Conservation (phyloP, 2,888 invertebrate genomes). For the Mamestra brassicae region DNA sequence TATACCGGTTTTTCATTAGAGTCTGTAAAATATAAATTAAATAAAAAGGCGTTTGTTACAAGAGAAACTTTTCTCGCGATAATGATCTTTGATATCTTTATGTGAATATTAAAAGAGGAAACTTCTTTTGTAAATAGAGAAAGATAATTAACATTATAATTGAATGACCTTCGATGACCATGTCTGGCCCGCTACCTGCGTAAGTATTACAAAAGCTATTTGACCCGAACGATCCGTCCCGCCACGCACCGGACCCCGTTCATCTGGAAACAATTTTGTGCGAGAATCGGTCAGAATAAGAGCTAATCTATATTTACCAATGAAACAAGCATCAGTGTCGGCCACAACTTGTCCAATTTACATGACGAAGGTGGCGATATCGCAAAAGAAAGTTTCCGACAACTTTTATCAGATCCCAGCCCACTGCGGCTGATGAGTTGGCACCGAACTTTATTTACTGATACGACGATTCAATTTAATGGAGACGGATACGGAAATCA, state of each 20-base stretch:
- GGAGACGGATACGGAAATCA: constrained; percentile 76
- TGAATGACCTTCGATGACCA: constrained; percentile 32
- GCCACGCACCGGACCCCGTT: constrained; percentile 61
- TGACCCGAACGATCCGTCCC: constrained; percentile 64
- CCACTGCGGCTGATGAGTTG: constrained; percentile 89
- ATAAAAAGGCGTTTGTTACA: constrained; percentile 34
- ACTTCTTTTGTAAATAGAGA: constrained; percentile 2
- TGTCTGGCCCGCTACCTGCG: constrained; percentile 37
- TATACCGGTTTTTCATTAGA: constrained; percentile 61
- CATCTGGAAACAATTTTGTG: constrained; percentile 79
- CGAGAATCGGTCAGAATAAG: constrained; percentile 81
- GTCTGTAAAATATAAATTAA: constrained; percentile 46
- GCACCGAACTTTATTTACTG: constrained; percentile 88
- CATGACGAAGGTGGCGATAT: constrained; percentile 90
- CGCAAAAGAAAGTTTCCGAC: constrained; percentile 88
- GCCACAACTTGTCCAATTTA: constrained; percentile 89
- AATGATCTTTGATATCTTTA: constrained; percentile 1
- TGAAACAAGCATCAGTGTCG: constrained; percentile 85
- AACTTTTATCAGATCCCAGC: constrained; percentile 89
- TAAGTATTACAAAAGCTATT: constrained; percentile 66
- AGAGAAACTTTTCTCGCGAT: constrained; percentile 19
- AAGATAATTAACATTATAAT: constrained; percentile 51
- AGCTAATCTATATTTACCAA: constrained; percentile 86
- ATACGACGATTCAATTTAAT: constrained; percentile 79
- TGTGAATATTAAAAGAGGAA: constrained; percentile 4